phyloP scores from a whole-genome alignment of 2,113 vertebrate genomes.

The Nothoprocta perdicaria region DNA sequence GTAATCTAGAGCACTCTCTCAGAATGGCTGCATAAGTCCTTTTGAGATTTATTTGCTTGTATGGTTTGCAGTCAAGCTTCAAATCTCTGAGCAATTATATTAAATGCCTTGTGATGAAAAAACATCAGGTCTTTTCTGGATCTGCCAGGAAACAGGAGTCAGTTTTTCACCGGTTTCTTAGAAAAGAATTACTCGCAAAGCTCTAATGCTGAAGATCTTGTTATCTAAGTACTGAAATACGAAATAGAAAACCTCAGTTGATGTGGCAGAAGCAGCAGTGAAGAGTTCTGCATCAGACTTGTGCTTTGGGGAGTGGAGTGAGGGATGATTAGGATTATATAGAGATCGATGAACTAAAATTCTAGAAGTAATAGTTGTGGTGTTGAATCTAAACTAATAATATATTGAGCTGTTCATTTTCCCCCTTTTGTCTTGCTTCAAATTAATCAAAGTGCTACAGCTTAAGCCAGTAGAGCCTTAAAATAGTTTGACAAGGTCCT shows the following conservation, averaged over 20 bases:
- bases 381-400: neutral
- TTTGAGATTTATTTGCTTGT: neutral
- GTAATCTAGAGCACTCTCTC: neutral
- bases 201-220: neutral
- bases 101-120: neutral
- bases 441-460: neutral
- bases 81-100: neutral
- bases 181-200: neutral
- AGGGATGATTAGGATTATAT: neutral
- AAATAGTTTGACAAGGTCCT: neutral
- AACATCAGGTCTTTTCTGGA: neutral
- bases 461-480: neutral
- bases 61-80: neutral
- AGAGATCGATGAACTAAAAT: neutral
- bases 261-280: neutral
- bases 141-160: neutral
- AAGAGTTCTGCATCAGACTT: neutral
- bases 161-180: neutral
- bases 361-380: neutral
- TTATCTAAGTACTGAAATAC: fast-evolving
- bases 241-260: neutral
- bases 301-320: neutral
- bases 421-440: neutral
- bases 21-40: neutral
- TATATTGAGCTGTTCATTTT: neutral